A percentile compares a stretch with the other conserved stretches of the same genome.
Conservation (phyloP, 1,140 invertebrate genomes). For the Paraescarpia echinospica region DNA sequence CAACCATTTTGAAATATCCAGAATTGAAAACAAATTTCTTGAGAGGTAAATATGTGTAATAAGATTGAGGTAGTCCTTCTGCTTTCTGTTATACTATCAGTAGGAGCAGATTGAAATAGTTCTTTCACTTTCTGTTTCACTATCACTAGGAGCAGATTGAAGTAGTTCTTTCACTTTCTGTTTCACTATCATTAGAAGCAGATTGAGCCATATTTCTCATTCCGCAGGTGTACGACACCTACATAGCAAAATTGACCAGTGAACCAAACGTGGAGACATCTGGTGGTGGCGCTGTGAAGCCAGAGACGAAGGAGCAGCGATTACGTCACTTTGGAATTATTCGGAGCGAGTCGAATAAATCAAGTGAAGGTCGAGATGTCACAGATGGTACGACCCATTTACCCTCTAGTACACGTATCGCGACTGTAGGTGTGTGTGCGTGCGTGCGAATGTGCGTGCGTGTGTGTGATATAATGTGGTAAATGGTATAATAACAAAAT, state of each 20-base stretch:
- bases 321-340: not conserved
- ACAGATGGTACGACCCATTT: not conserved
- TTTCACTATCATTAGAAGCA: not conserved
- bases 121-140: not conserved
- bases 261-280: not conserved
- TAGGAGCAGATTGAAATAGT: conserved; percentile 63
- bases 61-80: too few species aligned
- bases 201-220: not conserved
- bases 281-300: not conserved
- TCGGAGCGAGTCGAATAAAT: not conserved
- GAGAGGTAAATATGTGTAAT: too few species aligned
- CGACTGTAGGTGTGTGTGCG: too few species aligned
- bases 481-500: too few species aligned
- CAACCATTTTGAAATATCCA: too few species aligned
- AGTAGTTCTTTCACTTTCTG: too few species aligned
- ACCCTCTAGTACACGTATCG: not conserved
- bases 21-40: too few species aligned
- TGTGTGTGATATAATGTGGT: too few species aligned
- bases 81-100: too few species aligned
- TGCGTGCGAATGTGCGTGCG: too few species aligned
- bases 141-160: not conserved
- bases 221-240: not conserved
- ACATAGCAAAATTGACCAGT: not conserved
- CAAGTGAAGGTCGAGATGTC: not conserved
- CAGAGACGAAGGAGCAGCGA: not conserved